These are phyloP conservation scores for Columbina picui DNA, from an alignment of 2,113 vertebrate genomes.

Conservation along the genomic window DNA sequence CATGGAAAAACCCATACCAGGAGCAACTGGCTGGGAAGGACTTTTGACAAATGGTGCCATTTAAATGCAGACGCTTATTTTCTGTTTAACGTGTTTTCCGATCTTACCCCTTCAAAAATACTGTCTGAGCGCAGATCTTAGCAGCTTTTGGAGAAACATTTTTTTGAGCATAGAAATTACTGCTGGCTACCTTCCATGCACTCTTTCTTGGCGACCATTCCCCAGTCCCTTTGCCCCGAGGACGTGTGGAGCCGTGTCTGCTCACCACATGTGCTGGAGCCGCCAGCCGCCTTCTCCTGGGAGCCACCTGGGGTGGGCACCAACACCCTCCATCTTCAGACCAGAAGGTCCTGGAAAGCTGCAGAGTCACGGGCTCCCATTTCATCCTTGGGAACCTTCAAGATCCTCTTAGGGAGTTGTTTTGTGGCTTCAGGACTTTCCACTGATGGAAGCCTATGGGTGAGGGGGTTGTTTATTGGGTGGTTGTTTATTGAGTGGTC, in stretches of 20 bases:
- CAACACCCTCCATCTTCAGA: background rate
- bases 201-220: constrained; percentile 36
- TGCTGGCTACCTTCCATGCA: constrained; percentile 42
- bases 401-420: background rate
- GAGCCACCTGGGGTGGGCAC: constrained; percentile 1
- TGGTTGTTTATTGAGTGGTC: background rate
- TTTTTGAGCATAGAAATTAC: constrained; percentile 30
- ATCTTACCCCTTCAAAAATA: background rate
- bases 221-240: constrained; percentile 12
- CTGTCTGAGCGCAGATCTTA: background rate
- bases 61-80: background rate
- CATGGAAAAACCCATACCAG: background rate
- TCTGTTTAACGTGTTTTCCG: background rate
- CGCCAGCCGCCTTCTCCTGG: background rate
- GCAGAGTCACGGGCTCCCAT: background rate
- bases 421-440: background rate
- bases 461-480: background rate
- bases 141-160: constrained; percentile 1
- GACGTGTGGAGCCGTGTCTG: constrained; percentile 55
- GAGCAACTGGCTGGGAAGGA: background rate
- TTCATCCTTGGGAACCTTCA: background rate
- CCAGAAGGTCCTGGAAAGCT: background rate
- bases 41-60: background rate
- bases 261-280: background rate
- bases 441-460: background rate